Base-by-base conservation (phyloP, 2,113 vertebrate species). In the Festucalex cinctus region DNA sequence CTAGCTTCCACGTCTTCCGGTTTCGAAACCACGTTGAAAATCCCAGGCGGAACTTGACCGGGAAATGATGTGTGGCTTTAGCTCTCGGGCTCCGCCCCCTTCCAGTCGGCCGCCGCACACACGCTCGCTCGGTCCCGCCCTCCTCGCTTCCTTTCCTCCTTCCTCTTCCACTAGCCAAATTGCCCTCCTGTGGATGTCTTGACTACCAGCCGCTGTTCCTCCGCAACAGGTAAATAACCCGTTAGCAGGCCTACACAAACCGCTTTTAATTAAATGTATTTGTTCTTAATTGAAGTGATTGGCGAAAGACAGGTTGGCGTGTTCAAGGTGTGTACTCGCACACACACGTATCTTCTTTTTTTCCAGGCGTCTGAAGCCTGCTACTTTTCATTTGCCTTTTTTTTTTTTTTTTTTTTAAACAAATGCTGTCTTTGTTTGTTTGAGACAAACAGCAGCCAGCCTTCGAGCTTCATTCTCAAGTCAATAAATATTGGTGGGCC, bases 171-270 rank as follows among this genome's bases (percentile, higher is more conserved):
- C 19, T 57, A 68, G 66, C 63, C 26, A 22, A 3, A 54, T 74
- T 58, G 44, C 62, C 79, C 41, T 63, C n/a, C 74, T 77, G 51
- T 54, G 80, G 73, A 80, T 77, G 77, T 77, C 68, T 57, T 61
- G 73, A 75, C 41, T 58, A 63, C 2, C 74, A 22, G 5, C 70
- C 58, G 77, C 64, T 51, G 1, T 58, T 48, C 51, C 16, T n/a
- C 81, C 32, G 82, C 86, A 90, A 90, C 88, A 89, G 88, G 88
- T 89, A 89, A 86, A 82, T 9, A 6, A 72, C 2, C 22, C 53
- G 9, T 75, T 69, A 72, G 3, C 22, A 41, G 26, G 16, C 26
- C 13, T 8, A 2, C 7, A 19, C 19, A 58, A 35, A 46, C 16
- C 22, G 24, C 53, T 28, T 1, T 14, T 26, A 26, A 26, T 14